Evolutionary conservation across 2,888 invertebrate genomes (phyloP), one percentile per base, ranked within the genome.

Genomic region (Diplolepis rosae): DNA sequence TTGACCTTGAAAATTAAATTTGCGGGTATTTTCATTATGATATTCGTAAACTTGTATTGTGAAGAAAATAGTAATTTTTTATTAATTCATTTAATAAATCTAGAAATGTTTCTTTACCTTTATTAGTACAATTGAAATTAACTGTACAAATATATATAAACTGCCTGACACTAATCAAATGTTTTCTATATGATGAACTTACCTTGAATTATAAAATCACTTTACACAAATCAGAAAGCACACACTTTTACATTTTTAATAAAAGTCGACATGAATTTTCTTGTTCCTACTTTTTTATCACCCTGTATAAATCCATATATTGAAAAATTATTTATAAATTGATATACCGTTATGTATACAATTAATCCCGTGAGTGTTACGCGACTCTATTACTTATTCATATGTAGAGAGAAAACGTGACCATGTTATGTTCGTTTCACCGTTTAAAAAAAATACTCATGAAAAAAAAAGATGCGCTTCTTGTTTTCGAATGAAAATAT

Each of bases 181-280:
- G 15, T 6, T 45, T 45, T 18, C 9, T 18, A 45, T 7, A 18
- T 45, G 6, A 2, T 45, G 18, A 7, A 45, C 18, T 45, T 45
- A 7, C 45, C 18, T 45, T 45, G 18, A 9, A 22, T 24, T 24
- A 50, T 50, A 24, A 13, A 50, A 18, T 24, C 18, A 54, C 9
- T 54, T 54, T 54, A 32, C 32, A 54, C 30, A 7, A 9, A 15
- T 22, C 11, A 54, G 13, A 56, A 9, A 50, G 6, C 2, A 50
- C n/a, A 35, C 32, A 56, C 30, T 56, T 35, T 35, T 56, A 56
- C 35, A 56, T 56, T 56, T 56, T 56, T 35, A 56, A 56, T 56
- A 56, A 56, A 56, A 56, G 11, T 45, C 7, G 11, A 22, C 35
- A 13, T 35, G 18, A 56, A 56, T 13, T 6, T 15, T 22, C 5